Evolutionary conservation across 1,140 invertebrate genomes (phyloP), one percentile per base, ranked within the genome.

Genomic region (Macrobrachium rosenbergii): DNA sequence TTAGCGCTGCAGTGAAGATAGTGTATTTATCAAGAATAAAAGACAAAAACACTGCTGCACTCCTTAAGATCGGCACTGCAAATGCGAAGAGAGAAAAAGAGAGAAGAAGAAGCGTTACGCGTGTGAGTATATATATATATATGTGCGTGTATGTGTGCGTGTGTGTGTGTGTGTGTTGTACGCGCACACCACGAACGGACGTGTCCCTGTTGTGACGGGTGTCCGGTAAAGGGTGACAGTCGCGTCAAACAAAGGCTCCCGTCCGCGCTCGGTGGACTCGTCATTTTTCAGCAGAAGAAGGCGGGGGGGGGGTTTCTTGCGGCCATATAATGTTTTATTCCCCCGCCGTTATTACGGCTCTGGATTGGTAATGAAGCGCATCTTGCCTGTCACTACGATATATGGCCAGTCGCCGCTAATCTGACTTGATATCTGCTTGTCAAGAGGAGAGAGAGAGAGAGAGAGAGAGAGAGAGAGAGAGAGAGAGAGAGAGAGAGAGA

Each of bases 371-470:
- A 78, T 85, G 62, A 85, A 85, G 76, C 58, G 64, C 63, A 14
- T 85, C 76, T 78, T 85, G 69, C 78, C 76, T 85, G 76, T 79
- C 76, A 85, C 37, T 67, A 52, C 82, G 73, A 84, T 77, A 77
- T 78, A 85, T 85, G 78, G 75, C 43, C 59, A 37, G 28, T n/a
- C 28, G 60, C 19, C 14, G 59, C 73, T 77, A 75, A 77, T 84
- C 82, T 84, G 82, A 84, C 82, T 64, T 59, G 59, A 60, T 28
- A 84, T 84, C 82, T 62, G 21, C 6, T 62, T 37, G 73, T 77
- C 60, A 23, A 21, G 16, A 60, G 7, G 17, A n/a, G 82, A 77
- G 77, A 43, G 82, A 84, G 76, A 75, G 28, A 45, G 82, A 63
- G 76, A 37, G 72, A 17, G 72, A 37, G 72, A 37, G 72, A 37